Evolutionary conservation across 2,888 invertebrate genomes (phyloP).

Genomic region (Netelia inedita): DNA sequence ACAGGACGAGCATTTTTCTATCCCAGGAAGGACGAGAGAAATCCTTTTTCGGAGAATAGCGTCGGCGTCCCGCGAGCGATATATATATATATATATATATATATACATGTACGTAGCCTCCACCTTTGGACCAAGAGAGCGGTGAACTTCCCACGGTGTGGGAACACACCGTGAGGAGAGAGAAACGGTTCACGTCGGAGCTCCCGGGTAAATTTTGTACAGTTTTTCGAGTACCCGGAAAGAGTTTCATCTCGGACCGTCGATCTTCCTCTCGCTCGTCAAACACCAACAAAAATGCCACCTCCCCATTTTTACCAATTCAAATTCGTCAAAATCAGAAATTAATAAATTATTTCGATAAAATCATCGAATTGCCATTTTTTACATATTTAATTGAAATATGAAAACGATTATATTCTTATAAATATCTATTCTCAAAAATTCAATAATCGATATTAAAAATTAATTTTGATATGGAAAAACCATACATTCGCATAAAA

Average conservation of each 20-base stretch:
- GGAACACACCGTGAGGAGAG: slow-evolving; percentile 25
- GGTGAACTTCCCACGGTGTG: slow-evolving; percentile 59
- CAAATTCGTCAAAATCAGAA: neutral
- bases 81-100: slow-evolving; percentile 7
- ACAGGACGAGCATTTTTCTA: too few species aligned
- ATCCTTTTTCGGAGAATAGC: slow-evolving; percentile 75
- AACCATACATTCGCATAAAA: neutral
- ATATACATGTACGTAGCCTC: slow-evolving; percentile 3
- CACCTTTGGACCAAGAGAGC: slow-evolving; percentile 37
- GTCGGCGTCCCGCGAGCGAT: slow-evolving; percentile 60
- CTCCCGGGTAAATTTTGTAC: slow-evolving; percentile 23
- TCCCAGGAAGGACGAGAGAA: slow-evolving; percentile 59
- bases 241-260: neutral
- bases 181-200: slow-evolving; percentile 30
- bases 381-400: neutral
- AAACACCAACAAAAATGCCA: neutral
- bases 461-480: neutral
- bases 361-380: too few species aligned
- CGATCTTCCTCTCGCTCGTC: neutral
- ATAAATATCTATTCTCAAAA: too few species aligned
- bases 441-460: too few species aligned
- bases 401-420: neutral
- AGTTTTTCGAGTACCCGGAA: slow-evolving; percentile 12
- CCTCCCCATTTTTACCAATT: neutral
- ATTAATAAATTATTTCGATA: neutral